phyloP scores from a whole-genome alignment of 2,113 vertebrate species.

The Aptenodytes patagonicus region DNA sequence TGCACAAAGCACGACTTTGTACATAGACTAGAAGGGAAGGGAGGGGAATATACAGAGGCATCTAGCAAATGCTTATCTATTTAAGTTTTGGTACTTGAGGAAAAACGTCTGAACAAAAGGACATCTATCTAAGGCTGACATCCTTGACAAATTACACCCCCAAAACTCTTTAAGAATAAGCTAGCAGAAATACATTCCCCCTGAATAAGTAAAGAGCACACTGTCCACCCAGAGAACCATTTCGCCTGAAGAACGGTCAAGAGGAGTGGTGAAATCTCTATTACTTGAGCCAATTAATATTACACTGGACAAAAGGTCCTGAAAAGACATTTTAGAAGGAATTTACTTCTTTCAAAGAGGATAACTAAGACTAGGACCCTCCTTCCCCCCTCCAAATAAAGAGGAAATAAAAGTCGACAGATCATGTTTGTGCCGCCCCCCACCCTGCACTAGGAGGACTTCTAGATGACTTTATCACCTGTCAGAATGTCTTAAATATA shows the following conservation, averaged over 20 bases:
- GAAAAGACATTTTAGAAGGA: neutral
- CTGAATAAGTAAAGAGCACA: neutral
- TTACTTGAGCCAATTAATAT: neutral
- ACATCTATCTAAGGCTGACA: neutral
- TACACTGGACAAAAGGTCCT: neutral
- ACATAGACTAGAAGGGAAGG: neutral
- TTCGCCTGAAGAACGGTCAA: neutral
- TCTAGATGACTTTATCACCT: neutral
- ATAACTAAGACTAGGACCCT: neutral
- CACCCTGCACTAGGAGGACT: rapidly evolving
- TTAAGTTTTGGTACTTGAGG: neutral
- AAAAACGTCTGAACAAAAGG: neutral
- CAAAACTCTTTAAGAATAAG: neutral
- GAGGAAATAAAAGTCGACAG: neutral
- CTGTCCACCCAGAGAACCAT: neutral
- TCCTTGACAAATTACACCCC: neutral
- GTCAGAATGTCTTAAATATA: neutral
- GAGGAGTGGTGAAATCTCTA: neutral
- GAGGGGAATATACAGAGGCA: neutral
- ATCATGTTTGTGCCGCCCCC: neutral
- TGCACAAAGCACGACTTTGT: neutral
- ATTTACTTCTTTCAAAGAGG: neutral
- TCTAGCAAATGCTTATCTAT: neutral
- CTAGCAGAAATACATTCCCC: neutral
- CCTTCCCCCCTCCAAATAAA: neutral